Evolutionary conservation across 2,797 vertebrate genomes (phyloP).

Genomic region (Spondyliosoma cantharus): DNA sequence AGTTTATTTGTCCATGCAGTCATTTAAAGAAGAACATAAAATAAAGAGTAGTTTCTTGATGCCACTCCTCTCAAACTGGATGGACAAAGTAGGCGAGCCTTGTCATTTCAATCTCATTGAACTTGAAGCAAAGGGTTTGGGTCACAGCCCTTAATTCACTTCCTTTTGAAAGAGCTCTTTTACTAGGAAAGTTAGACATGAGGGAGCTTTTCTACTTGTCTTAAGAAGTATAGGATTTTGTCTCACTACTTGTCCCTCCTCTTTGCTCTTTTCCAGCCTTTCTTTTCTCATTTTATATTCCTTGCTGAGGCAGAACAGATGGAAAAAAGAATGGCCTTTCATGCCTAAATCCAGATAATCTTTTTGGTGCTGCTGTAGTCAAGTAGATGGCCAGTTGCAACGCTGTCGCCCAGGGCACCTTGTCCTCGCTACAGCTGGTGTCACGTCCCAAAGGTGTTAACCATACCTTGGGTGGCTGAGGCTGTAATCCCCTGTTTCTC

Average conservation of each 20-base stretch:
- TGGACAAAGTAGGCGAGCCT: too few relatives aligned
- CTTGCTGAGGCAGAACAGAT: slow-evolving; percentile 14
- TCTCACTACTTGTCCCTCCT: not conserved
- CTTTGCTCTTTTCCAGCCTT: not conserved
- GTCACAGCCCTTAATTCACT: not conserved
- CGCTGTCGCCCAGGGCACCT: slow-evolving; percentile 6
- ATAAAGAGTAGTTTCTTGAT: not conserved
- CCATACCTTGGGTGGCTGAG: not conserved
- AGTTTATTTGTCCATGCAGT: not conserved
- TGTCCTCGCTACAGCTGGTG: slow-evolving; percentile 24
- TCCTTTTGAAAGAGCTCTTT: not conserved
- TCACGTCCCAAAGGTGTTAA: slow-evolving; percentile 23
- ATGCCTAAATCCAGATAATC: slow-evolving; percentile 30
- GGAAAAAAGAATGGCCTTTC: slow-evolving; percentile 4
- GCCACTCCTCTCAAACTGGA: not conserved
- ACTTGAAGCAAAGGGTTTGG: too few relatives aligned
- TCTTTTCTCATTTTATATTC: not conserved
- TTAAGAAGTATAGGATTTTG: not conserved
- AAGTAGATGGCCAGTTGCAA: slow-evolving; percentile 8
- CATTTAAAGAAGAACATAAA: not conserved
- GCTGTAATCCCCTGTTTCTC: slow-evolving; percentile 32
- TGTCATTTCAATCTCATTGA: too few relatives aligned
- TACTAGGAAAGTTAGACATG: not conserved
- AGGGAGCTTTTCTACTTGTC: not conserved
- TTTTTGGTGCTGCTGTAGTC: slow-evolving; percentile 14